Evolutionary conservation across 1,140 invertebrate genomes (phyloP).

Genomic region (Calliopsis andreniformis): DNA sequence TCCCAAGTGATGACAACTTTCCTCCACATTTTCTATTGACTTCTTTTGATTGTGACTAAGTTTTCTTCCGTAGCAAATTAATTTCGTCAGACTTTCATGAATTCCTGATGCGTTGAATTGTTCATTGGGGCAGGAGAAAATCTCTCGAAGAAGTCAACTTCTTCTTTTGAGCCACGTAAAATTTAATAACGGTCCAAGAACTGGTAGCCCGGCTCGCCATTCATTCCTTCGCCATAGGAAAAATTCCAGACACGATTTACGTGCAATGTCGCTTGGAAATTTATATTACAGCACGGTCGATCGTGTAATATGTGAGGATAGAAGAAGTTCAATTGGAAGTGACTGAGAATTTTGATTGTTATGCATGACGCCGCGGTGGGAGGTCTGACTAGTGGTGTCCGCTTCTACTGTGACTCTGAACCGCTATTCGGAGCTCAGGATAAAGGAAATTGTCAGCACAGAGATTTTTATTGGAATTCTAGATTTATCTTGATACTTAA

Average conservation of each 20-base stretch:
- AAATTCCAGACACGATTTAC: conserved; percentile 58
- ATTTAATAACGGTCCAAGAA: conserved; percentile 54
- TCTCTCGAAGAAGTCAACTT: conserved; percentile 8
- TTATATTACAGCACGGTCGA: conserved; percentile 39
- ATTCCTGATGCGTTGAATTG: not conserved
- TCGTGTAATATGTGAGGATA: conserved; percentile 13
- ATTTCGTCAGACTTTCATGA: not conserved
- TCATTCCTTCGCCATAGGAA: conserved; percentile 49
- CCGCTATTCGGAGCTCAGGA: too few species aligned
- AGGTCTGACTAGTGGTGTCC: conserved; percentile 5
- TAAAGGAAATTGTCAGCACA: too few species aligned
- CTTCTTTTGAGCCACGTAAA: conserved; percentile 28
- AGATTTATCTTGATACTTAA: too few species aligned
- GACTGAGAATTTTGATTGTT: conserved; percentile 29
- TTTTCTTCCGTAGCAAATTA: too few species aligned
- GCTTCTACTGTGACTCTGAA: conserved; percentile 12
- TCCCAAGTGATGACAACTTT: too few species aligned
- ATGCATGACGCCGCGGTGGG: not conserved
- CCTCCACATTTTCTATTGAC: too few species aligned
- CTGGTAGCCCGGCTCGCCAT: conserved; percentile 37
- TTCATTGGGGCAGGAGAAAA: not conserved
- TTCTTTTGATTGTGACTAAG: too few species aligned
- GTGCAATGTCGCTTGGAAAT: conserved; percentile 43
- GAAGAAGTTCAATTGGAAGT: not conserved
- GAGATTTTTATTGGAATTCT: too few species aligned